Percentiles rank a stretch among this genome's conserved stretches.
phyloP scores from a whole-genome alignment of 2,113 vertebrate species.

The Vidua macroura region DNA sequence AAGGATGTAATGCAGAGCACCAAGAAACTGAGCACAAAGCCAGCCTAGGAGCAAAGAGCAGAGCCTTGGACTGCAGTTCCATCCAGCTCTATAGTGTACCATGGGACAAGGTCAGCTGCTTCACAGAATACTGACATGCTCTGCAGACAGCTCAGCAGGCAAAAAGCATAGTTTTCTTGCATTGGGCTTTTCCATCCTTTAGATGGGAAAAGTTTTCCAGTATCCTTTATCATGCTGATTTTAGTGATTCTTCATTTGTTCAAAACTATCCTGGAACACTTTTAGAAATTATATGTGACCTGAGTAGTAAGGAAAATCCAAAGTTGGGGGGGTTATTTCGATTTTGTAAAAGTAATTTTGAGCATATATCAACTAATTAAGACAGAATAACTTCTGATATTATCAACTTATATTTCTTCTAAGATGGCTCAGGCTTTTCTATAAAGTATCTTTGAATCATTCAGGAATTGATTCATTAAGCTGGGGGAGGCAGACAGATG shows the following conservation, averaged over 20 bases:
- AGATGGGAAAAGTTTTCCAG: neutral
- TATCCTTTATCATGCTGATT: neutral
- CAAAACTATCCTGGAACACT: neutral
- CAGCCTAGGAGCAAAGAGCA: conserved; percentile 4
- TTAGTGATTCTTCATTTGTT: neutral
- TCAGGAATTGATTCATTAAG: neutral
- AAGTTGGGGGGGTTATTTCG: neutral
- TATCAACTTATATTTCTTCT: neutral
- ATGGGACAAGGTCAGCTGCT: neutral
- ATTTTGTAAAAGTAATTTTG: neutral
- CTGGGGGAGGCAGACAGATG: neutral
- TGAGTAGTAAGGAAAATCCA: neutral
- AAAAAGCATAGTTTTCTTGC: neutral
- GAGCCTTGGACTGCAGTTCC: neutral
- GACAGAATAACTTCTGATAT: neutral
- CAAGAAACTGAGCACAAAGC: neutral
- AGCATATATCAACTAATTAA: neutral
- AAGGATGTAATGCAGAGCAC: neutral
- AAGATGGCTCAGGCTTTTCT: neutral
- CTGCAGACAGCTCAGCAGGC: neutral
- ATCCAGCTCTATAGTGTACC: neutral
- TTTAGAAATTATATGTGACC: neutral
- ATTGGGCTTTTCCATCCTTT: neutral
- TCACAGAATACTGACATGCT: neutral
- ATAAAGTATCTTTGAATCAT: neutral